Evolutionary conservation across 2,113 vertebrate species (phyloP), one percentile per base, ranked within the genome.

Genomic region (Malurus elegans): DNA sequence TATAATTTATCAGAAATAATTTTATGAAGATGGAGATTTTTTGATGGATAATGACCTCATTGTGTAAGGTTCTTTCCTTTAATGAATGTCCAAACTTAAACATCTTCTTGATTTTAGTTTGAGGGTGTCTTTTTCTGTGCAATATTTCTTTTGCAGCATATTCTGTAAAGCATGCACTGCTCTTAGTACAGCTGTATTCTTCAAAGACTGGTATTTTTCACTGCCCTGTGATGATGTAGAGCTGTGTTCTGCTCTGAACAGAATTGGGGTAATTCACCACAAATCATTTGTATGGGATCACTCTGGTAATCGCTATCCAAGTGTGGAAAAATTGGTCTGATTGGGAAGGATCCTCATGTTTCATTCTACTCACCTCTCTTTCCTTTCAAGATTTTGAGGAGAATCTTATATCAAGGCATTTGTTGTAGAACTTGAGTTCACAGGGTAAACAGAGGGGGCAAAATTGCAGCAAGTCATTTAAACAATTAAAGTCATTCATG

Each of bases 1-100:
- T 95, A 88, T 86, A 1, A 51, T 98, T 98, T 98, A 95, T 98
- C 95, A 98, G 95, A 97, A 96, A 95, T 97, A 98, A 98, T 98
- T 98, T 95, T 85, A 92, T 93, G 95, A 96, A 96, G 95, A 97
- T 97, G 95, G 93, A 96, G 92, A 86, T 96, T 96, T 97, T 97
- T 93, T 97, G 95, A 95, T 97, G 82, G 95, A 82, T 97, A 97
- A 97, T 97, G 79, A 94, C 91, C 84, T 97, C 92, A 90, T 56
- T 44, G 34, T 96, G 76, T 82, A 97, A 95, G 56, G 71, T 96
- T 97, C 88, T 96, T 95, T 95, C 69, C 88, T 8, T 8, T 96
- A 95, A 97, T 96, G 95, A 98, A 96, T 97, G 65, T 54, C 76
- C 42, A 95, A 96, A 95, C 79, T 97, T 95, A 97, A 95, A 96